phyloP scores from a whole-genome alignment of 2,113 vertebrate genomes.

The Neoarius graeffei region DNA sequence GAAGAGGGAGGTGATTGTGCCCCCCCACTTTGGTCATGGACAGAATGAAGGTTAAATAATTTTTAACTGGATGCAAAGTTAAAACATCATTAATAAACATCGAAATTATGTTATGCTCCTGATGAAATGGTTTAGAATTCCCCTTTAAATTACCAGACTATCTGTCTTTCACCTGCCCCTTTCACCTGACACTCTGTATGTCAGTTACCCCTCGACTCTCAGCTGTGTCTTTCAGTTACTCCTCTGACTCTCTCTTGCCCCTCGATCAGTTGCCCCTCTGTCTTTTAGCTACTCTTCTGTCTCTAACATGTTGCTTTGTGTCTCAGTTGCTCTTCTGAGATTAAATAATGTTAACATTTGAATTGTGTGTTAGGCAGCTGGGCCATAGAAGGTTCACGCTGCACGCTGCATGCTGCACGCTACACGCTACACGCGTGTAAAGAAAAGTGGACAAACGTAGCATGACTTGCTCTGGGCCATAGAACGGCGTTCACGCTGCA shows the following conservation, averaged over 20 bases:
- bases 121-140: too few relatives aligned
- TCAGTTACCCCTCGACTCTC: background rate
- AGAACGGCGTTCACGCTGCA: too few relatives aligned
- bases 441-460: too few relatives aligned
- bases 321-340: background rate
- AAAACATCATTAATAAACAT: background rate
- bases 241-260: background rate
- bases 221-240: background rate
- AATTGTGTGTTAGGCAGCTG: background rate
- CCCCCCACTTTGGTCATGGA: constrained; percentile 91
- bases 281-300: background rate
- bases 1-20: constrained; percentile 79
- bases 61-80: background rate
- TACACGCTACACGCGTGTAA: too few relatives aligned
- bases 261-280: background rate
- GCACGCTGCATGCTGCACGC: too few relatives aligned
- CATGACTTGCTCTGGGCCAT: too few relatives aligned
- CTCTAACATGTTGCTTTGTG: background rate
- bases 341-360: background rate
- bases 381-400: too few relatives aligned
- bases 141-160: background rate
- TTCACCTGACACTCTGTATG: background rate
- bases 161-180: background rate
- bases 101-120: background rate
- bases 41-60: constrained; percentile 84